These are phyloP conservation scores for Ornithorhynchus anatinus DNA, from an alignment of 2,113 vertebrate genomes.

Conservation along the genomic window DNA sequence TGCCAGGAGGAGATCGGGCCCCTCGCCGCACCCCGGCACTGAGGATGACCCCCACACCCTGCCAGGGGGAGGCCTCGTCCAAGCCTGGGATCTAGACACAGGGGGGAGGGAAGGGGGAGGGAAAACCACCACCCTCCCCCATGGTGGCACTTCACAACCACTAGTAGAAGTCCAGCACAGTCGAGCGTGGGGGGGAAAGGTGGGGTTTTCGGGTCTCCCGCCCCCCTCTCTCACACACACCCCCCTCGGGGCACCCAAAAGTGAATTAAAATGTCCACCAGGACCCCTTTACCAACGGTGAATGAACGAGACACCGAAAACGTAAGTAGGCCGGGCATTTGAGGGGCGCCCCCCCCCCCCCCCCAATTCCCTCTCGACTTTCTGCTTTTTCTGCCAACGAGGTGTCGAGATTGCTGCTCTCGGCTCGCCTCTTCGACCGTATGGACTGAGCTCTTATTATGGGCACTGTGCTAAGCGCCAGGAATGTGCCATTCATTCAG, in stretches of 20 bases:
- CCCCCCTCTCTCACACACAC: background rate
- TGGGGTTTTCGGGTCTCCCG: background rate
- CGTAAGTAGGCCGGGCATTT: constrained; percentile 79
- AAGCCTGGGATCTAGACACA: constrained; percentile 56
- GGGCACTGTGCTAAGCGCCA: too few relatives aligned
- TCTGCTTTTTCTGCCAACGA: too few relatives aligned
- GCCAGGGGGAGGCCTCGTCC: constrained; percentile 42
- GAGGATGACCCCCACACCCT: constrained; percentile 60
- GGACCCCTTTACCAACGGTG: constrained; percentile 92
- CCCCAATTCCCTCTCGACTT: too few relatives aligned
- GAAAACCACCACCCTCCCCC: constrained; percentile 43
- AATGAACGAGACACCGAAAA: constrained; percentile 93
- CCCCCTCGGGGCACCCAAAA: constrained; percentile 19
- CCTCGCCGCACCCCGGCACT: constrained; percentile 25
- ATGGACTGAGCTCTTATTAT: too few relatives aligned
- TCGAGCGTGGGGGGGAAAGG: constrained; percentile 5
- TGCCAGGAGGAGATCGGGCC: background rate
- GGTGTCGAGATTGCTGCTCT: too few relatives aligned
- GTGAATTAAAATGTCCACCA: constrained; percentile 86
- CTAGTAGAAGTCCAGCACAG: constrained; percentile 43
- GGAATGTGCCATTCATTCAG: too few relatives aligned
- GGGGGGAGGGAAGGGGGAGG: constrained; percentile 32
- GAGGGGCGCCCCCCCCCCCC: too few relatives aligned
- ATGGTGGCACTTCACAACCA: constrained; percentile 56
- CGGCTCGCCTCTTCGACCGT: too few relatives aligned